These are phyloP conservation scores for Halcyon badia DNA, from an alignment of 2,797 vertebrate genomes.

Conservation along the genomic window DNA sequence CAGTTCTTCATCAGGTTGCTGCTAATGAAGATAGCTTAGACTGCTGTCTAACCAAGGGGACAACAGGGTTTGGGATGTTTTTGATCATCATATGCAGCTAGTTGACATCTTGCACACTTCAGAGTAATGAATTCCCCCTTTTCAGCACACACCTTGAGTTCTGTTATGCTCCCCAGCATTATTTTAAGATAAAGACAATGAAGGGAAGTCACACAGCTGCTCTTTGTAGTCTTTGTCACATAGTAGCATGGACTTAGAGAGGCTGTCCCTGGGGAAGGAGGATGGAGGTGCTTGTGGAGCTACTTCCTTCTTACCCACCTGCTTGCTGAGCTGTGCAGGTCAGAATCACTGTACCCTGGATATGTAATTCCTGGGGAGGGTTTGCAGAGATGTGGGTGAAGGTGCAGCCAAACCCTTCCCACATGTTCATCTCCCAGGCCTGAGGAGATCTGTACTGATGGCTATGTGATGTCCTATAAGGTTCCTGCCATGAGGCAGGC, in stretches of 20 bases:
- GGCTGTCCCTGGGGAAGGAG: not conserved
- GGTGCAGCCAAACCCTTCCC: not conserved
- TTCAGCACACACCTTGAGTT: not conserved
- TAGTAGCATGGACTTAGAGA: not conserved
- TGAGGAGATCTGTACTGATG: not conserved
- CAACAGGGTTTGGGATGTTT: not conserved
- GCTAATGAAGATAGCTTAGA: not conserved
- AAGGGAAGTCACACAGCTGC: not conserved
- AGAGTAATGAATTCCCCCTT: not conserved
- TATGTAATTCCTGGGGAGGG: accelerated
- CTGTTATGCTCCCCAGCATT: not conserved
- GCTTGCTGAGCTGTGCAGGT: not conserved
- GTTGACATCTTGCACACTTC: not conserved
- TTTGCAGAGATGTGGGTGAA: not conserved
- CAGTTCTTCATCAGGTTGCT: not conserved
- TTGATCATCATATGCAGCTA: not conserved
- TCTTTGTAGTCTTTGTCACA: not conserved
- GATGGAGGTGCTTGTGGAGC: not conserved
- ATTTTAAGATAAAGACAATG: not conserved
- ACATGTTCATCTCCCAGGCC: not conserved
- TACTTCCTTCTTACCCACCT: not conserved
- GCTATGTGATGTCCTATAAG: too few species aligned
- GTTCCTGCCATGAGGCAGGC: not conserved
- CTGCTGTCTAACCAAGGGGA: not conserved
- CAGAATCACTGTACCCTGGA: accelerated